Evolutionary conservation across 2,113 vertebrate species (phyloP).

Genomic region (Cottus gobio): DNA sequence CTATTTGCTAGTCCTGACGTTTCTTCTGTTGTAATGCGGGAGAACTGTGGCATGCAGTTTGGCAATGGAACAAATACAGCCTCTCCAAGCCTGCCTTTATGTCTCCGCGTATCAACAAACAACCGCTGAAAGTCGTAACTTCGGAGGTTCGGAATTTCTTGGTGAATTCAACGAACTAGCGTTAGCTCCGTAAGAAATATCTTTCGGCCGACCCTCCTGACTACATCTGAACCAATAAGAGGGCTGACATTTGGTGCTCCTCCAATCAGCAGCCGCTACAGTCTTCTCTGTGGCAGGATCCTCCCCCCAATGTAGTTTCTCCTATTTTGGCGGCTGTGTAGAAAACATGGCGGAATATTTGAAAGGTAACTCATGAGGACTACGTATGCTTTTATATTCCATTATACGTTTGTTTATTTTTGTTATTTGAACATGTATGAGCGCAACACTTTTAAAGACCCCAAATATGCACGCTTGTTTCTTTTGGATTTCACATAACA

Average conservation of each 20-base stretch:
- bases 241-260: background rate
- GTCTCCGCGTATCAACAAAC: background rate
- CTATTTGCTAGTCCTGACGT: too few species aligned
- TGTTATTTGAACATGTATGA: fast-evolving
- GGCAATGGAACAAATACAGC: too few species aligned
- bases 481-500: background rate
- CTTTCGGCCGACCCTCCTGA: background rate
- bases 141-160: background rate
- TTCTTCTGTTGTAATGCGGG: background rate
- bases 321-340: conserved; percentile 74
- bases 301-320: conserved; percentile 1
- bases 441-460: background rate
- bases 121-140: background rate
- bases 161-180: background rate
- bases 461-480: background rate
- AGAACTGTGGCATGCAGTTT: background rate
- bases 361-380: conserved; percentile 74
- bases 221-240: conserved; percentile 43
- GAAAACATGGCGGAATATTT: conserved; percentile 83
- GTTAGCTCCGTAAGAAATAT: background rate
- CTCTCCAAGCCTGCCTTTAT: background rate
- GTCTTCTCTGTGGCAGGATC: background rate
- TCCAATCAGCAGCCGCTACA: conserved; percentile 64
- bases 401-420: background rate
- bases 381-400: conserved; percentile 3